These are phyloP conservation scores for Mormyrus lacerda DNA, from an alignment of 2,113 vertebrate species.

Conservation along the genomic window DNA sequence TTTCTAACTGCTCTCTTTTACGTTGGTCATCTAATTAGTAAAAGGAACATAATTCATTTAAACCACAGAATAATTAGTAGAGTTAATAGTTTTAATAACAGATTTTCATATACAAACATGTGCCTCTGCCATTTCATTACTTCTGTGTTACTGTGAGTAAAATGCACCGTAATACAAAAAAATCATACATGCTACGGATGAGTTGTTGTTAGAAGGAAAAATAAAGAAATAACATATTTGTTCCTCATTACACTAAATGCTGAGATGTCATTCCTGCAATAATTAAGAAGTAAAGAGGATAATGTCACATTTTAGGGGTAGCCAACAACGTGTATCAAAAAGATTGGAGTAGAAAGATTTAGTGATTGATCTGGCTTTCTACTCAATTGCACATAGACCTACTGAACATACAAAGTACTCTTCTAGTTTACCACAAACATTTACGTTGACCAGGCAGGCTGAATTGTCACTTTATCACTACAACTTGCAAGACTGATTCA, in stretches of 20 bases:
- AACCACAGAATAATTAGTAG: constrained; percentile 1
- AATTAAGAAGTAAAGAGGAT: constrained; percentile 1
- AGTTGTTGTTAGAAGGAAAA: constrained; percentile 11
- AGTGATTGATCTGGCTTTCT: background rate
- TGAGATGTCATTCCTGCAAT: constrained; percentile 6
- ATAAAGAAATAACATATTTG: background rate
- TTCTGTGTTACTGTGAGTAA: constrained; percentile 16
- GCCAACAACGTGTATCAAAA: constrained; percentile 15
- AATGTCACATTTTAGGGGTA: constrained; percentile 11
- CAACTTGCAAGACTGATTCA: background rate
- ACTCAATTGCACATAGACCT: constrained; percentile 7
- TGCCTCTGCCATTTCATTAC: constrained; percentile 6
- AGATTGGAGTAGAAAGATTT: background rate
- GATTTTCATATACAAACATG: constrained; percentile 20
- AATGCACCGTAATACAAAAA: constrained; percentile 17
- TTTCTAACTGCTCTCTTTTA: background rate
- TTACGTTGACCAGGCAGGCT: background rate
- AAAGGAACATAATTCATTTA: background rate
- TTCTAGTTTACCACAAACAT: background rate
- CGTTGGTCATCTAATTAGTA: background rate
- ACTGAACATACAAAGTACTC: constrained; percentile 7
- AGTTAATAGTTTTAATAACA: constrained; percentile 19
- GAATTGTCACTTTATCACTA: background rate
- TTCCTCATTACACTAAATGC: constrained; percentile 8
- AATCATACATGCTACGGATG: constrained; percentile 18